Conservation (phyloP, 2,888 invertebrate species). For the Nebria brevicollis region DNA sequence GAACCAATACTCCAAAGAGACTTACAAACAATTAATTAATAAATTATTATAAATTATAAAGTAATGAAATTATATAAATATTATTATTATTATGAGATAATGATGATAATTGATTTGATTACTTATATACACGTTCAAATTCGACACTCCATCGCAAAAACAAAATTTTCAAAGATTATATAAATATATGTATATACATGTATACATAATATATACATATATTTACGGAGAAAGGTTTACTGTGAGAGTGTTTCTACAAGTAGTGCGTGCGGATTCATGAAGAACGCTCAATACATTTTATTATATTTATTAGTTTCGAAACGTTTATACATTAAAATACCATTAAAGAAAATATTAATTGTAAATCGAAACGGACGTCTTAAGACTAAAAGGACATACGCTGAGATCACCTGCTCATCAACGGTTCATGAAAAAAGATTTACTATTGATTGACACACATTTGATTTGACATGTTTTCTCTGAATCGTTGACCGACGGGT, state of each 20-base stretch:
- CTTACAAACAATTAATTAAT: constrained; percentile 54
- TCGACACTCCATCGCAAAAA: constrained; percentile 40
- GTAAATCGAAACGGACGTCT: constrained; percentile 46
- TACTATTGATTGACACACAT: too few species aligned
- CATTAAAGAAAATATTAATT: constrained; percentile 30
- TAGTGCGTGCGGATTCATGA: constrained; percentile 45
- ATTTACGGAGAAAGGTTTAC: constrained; percentile 33
- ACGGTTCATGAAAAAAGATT: too few species aligned
- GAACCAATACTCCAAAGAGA: constrained; percentile 62
- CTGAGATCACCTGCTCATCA: too few species aligned
- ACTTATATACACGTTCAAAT: constrained; percentile 45
- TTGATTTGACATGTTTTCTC: too few species aligned
- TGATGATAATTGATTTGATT: constrained; percentile 34
- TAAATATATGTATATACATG: neutral
- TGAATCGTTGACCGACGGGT: neutral
- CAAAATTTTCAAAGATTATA: constrained; percentile 9
- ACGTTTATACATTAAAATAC: constrained; percentile 38
- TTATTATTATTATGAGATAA: constrained; percentile 23
- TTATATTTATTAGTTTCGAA: constrained; percentile 46
- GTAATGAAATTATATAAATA: constrained; percentile 39
- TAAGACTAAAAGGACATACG: constrained; percentile 17
- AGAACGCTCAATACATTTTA: constrained; percentile 47
- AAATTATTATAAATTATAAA: constrained; percentile 49
- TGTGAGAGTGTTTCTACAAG: constrained; percentile 44
- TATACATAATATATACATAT: neutral